These are phyloP conservation scores for Lycorma delicatula DNA, from an alignment of 1,140 invertebrate species.

Conservation along the genomic window DNA sequence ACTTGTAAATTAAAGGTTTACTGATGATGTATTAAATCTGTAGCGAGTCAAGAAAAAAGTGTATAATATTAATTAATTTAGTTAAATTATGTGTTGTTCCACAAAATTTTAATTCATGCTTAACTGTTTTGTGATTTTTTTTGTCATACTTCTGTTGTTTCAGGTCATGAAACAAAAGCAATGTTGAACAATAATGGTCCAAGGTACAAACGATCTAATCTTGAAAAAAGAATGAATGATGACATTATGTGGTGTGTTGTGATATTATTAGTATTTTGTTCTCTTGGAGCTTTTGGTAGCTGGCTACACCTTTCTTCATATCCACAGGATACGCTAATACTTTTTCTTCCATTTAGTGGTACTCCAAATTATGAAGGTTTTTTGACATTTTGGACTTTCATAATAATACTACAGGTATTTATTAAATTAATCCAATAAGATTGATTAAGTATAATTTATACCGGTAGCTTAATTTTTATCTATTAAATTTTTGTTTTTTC, in stretches of 20 bases:
- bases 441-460: too few species aligned
- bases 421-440: too few species aligned
- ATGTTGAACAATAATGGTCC: conserved; percentile 96
- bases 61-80: too few species aligned
- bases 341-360: conserved; percentile 49
- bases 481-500: too few species aligned
- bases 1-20: too few species aligned
- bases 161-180: conserved; percentile 93
- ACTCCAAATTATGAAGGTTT: conserved; percentile 59
- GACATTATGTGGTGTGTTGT: conserved; percentile 96
- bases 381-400: conserved; percentile 88
- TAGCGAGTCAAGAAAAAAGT: too few species aligned
- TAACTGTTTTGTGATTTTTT: too few species aligned
- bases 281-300: conserved; percentile 82
- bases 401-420: conserved; percentile 84
- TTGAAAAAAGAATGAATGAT: conserved; percentile 90
- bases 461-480: too few species aligned
- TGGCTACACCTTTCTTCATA: conserved; percentile 69
- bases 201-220: conserved; percentile 84
- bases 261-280: conserved; percentile 81
- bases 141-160: too few species aligned
- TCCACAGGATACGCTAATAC: conserved; percentile 39
- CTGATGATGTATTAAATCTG: too few species aligned
- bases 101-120: too few species aligned
- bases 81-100: too few species aligned